A percentile compares a stretch with the other conserved stretches of the same genome.
phyloP scores from a whole-genome alignment of 2,888 invertebrate species.

The Holacanthella duospinosa region DNA sequence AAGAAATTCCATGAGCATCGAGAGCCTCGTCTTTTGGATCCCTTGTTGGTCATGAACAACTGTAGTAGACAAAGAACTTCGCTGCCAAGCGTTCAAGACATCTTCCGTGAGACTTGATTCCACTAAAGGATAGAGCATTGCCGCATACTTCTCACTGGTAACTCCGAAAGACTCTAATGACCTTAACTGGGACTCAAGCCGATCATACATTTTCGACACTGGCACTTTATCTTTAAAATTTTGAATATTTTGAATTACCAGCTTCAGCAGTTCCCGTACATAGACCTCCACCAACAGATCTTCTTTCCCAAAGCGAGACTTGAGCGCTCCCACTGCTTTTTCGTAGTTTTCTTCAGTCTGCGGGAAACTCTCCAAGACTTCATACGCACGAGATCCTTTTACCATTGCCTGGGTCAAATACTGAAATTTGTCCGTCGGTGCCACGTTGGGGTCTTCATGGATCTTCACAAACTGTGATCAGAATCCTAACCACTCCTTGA shows the following conservation, averaged over 20 bases:
- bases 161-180: neutral
- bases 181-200: neutral
- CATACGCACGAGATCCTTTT: neutral
- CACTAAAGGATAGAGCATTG: neutral
- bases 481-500: constrained; percentile 11
- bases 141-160: neutral
- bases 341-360: constrained; percentile 10
- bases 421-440: constrained; percentile 12
- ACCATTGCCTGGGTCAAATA: constrained; percentile 7
- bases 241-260: neutral
- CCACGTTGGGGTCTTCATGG: constrained; percentile 1
- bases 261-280: neutral
- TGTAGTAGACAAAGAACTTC: no score
- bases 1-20: neutral
- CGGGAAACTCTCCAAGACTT: constrained; percentile 8
- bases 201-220: neutral
- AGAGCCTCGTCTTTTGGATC: no score
- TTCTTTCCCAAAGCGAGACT: constrained; percentile 7
- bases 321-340: constrained; percentile 5
- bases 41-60: no score
- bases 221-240: neutral
- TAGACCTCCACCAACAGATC: neutral
- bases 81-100: neutral
- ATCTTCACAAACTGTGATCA: constrained; percentile 14
- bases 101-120: neutral